A percentile compares a stretch with the other conserved stretches of the same genome.
These are phyloP conservation scores for Caloenas nicobarica DNA, from an alignment of 2,113 vertebrate genomes.

Conservation along the genomic window DNA sequence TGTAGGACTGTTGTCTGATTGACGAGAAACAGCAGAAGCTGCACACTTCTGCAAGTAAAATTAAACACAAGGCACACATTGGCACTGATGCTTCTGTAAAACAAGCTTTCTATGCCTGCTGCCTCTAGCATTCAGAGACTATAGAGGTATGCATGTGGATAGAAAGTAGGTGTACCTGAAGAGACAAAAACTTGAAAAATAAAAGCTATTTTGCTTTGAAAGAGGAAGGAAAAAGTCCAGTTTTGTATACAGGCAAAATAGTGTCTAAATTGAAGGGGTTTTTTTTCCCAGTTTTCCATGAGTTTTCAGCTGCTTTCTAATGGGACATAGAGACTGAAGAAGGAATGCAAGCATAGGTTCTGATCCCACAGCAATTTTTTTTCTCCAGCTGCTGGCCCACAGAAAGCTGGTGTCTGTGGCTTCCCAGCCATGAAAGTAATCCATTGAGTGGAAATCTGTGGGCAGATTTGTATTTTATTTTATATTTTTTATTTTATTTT, in stretches of 20 bases:
- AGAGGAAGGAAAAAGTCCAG: not conserved
- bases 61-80: not conserved
- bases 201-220: not conserved
- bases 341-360: conserved; percentile 27
- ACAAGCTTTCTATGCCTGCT: not conserved
- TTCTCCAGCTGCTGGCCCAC: conserved; percentile 14
- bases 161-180: not conserved
- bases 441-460: conserved; percentile 7
- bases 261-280: not conserved
- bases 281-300: not conserved
- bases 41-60: not conserved
- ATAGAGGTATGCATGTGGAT: not conserved
- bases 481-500: not conserved
- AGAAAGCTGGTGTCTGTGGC: conserved; percentile 15
- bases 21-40: not conserved
- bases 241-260: not conserved
- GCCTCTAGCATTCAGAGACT: not conserved
- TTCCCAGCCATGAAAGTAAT: conserved; percentile 14
- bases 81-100: not conserved
- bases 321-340: not conserved
- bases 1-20: not conserved
- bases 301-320: not conserved
- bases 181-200: not conserved
- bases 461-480: not conserved
- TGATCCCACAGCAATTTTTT: conserved; percentile 11